Conservation (phyloP, 2,888 invertebrate species). For the Lacanobia oleracea region DNA sequence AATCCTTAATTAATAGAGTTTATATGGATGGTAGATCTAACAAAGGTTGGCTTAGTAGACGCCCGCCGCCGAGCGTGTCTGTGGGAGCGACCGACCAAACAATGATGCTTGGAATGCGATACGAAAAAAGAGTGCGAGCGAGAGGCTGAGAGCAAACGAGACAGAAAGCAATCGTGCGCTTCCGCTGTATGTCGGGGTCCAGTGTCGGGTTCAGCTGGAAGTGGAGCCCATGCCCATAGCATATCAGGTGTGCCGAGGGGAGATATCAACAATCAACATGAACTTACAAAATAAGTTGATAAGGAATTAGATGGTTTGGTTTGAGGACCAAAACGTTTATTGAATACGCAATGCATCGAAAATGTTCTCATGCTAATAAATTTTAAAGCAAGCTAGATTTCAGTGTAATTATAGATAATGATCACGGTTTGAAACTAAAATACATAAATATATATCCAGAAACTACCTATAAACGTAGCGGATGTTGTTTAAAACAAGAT, state of each 20-base stretch:
- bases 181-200: slow-evolving; percentile 72
- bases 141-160: slow-evolving; percentile 67
- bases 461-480: background rate
- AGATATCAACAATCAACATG: slow-evolving; percentile 21
- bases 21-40: slow-evolving; percentile 57
- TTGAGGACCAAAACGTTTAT: background rate
- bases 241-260: slow-evolving; percentile 33
- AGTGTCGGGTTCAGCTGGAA: slow-evolving; percentile 65
- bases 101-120: slow-evolving; percentile 86
- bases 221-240: slow-evolving; percentile 27
- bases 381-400: background rate
- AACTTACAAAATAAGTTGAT: slow-evolving; percentile 2
- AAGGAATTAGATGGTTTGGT: background rate
- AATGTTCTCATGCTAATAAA: slow-evolving; percentile 25
- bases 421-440: slow-evolving; percentile 6
- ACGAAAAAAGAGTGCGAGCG: slow-evolving; percentile 77
- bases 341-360: slow-evolving; percentile 4
- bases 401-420: slow-evolving; percentile 15
- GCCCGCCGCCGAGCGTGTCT: slow-evolving; percentile 79
- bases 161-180: slow-evolving; percentile 70
- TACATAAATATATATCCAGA: background rate
- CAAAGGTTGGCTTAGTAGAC: slow-evolving; percentile 60
- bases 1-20: slow-evolving; percentile 66
- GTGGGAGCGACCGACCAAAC: slow-evolving; percentile 83
- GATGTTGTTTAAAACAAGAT: background rate